These are phyloP conservation scores for Helobdella robusta DNA, from an alignment of 2,888 invertebrate genomes.

Conservation along the genomic window DNA sequence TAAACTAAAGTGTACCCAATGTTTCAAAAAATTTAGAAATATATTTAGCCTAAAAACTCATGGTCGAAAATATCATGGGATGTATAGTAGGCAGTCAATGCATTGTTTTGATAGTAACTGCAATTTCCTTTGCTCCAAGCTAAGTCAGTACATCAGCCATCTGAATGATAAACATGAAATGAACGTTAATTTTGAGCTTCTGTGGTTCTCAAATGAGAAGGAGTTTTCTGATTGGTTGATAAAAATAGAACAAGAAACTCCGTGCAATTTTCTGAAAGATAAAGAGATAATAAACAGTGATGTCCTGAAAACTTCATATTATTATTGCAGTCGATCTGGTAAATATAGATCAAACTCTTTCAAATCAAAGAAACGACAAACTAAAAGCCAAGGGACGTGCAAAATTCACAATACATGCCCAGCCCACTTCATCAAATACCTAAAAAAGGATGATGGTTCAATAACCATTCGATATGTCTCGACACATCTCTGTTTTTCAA, in stretches of 20 bases:
- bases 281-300: background rate
- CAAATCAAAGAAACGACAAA: background rate
- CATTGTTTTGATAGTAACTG: background rate
- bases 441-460: no score
- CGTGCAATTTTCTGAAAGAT: background rate
- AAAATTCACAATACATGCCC: background rate
- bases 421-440: background rate
- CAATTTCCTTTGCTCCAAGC: background rate
- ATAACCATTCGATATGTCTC: background rate
- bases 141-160: background rate
- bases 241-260: background rate
- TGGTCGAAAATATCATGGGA: background rate
- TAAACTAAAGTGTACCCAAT: background rate
- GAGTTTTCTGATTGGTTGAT: background rate
- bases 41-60: background rate
- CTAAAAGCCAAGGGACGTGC: background rate
- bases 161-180: background rate
- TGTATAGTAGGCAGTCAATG: background rate
- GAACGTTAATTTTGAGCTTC: background rate
- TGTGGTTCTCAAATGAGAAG: background rate
- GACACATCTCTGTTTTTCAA: background rate
- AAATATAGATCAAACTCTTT: background rate
- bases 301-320: conserved; percentile 2
- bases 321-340: background rate
- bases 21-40: background rate